phyloP scores from a whole-genome alignment of 2,888 invertebrate species.

The Ectemnius cavifrons region DNA sequence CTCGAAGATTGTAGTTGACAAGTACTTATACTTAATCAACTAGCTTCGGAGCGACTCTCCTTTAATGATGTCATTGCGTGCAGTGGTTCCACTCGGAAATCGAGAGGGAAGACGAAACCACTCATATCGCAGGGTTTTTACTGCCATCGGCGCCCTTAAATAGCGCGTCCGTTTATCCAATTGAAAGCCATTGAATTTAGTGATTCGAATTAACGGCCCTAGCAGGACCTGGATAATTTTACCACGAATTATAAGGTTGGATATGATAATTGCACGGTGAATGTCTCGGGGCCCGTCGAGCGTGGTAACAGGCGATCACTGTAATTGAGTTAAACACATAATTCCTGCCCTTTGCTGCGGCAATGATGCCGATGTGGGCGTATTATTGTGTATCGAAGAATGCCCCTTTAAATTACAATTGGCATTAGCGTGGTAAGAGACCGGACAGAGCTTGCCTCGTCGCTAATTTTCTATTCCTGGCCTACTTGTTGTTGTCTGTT shows the following conservation, averaged over 20 bases:
- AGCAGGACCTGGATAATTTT: not conserved
- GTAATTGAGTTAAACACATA: conserved; percentile 47
- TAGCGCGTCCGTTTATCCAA: conserved; percentile 14
- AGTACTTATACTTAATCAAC: no score
- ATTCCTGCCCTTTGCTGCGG: conserved; percentile 42
- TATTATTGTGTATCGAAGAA: conserved; percentile 32
- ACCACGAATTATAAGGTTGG: conserved; percentile 15
- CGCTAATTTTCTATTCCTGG: no score
- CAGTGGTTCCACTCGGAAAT: no score
- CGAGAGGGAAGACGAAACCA: no score
- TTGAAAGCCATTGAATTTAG: conserved; percentile 18
- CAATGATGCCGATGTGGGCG: conserved; percentile 8
- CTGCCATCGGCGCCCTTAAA: not conserved
- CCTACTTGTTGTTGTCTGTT: no score
- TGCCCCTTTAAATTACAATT: conserved; percentile 41
- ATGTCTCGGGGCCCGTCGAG: not conserved
- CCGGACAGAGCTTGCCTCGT: no score
- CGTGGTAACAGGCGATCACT: conserved; percentile 14
- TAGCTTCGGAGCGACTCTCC: no score
- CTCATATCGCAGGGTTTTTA: no score
- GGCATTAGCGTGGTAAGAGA: not conserved
- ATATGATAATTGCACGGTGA: conserved; percentile 25
- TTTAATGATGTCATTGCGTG: no score
- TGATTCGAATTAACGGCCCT: conserved; percentile 17
- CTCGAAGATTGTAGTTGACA: no score